phyloP scores from a whole-genome alignment of 2,797 vertebrate genomes.

The Nyctalus aviator region DNA sequence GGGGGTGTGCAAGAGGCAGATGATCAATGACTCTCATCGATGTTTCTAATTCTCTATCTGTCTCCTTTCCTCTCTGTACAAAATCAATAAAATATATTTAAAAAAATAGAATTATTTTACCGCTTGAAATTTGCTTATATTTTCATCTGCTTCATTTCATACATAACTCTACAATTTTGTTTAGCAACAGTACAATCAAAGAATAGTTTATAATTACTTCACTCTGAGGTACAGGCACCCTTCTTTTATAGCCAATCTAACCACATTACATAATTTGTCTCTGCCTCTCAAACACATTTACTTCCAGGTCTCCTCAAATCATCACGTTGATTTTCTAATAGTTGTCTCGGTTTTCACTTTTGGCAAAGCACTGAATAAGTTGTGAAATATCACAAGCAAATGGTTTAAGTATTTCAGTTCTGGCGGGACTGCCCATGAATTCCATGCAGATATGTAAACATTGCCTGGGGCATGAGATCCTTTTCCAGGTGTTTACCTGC shows the following conservation, averaged over 20 bases:
- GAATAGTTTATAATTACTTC: not conserved
- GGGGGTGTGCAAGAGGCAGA: too few species aligned
- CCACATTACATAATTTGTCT: not conserved
- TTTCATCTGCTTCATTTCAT: conserved; percentile 21
- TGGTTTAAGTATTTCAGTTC: conserved; percentile 38
- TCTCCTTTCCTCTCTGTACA: too few species aligned
- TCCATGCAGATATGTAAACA: conserved; percentile 42
- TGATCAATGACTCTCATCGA: too few species aligned
- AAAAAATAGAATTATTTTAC: not conserved
- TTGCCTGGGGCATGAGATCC: not conserved
- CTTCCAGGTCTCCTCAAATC: conserved; percentile 30
- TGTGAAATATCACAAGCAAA: conserved; percentile 49
- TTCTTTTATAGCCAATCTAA: not conserved
- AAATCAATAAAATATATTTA: too few species aligned
- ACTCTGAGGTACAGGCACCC: not conserved
- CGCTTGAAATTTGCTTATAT: not conserved
- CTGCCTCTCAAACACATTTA: conserved; percentile 29
- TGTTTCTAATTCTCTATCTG: too few species aligned
- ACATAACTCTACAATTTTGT: conserved; percentile 25
- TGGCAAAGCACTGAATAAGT: conserved; percentile 45
- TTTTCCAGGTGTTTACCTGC: conserved; percentile 13
- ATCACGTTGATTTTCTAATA: not conserved
- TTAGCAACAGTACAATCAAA: not conserved
- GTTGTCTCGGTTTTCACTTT: not conserved
- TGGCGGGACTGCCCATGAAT: not conserved